Evolutionary conservation across 2,888 invertebrate genomes (phyloP), one percentile per base, ranked within the genome.

Genomic region (Miltochrista miniata): DNA sequence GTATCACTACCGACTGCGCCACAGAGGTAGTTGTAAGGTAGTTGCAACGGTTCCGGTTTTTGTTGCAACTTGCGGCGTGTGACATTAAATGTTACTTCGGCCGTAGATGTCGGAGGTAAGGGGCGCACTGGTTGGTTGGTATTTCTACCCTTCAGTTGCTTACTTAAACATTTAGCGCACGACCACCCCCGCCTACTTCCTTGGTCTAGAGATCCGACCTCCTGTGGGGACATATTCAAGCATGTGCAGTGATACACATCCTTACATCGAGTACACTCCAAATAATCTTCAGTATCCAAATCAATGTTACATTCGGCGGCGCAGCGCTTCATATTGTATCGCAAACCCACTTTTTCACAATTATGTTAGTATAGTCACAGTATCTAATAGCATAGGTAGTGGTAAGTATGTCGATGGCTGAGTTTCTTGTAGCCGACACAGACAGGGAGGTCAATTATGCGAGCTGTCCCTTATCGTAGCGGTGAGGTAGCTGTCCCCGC

Each of bases 131-230:
- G 44, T 14, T 14, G 14, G n/a, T 35, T 29, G 4, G 33, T 18
- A 37, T 49, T 49, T 39, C 39, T 40, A 1, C 47, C 24, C 8
- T 29, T 47, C 7, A 34, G 49, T 11, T 44, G 44, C 13, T 49
- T 44, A 33, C 38, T 49, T 2, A 14, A 29, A 18, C 48, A 49
- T 2, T 24, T 43, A 14, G 44, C 44, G 18, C 49, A 49, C 5
- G 12, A 9, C 44, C 44, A 49, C 29, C 24, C 5, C 1, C 10
- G 10, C 7, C 12, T n/a, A 34, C n/a, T 5, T 13, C 33, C 39
- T 11, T 15, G 39, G 5, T 9, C 24, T 3, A 44, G 35, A 1
- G 18, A 44, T 29, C 10, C 34, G 8, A 34, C 44, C 9, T 48
- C 38, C 7, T 1, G 1, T 12, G 13, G 15, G 1, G 31, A 15